Conservation (phyloP, 2,113 vertebrate species). For the Thalassarche chlororhynchos region DNA sequence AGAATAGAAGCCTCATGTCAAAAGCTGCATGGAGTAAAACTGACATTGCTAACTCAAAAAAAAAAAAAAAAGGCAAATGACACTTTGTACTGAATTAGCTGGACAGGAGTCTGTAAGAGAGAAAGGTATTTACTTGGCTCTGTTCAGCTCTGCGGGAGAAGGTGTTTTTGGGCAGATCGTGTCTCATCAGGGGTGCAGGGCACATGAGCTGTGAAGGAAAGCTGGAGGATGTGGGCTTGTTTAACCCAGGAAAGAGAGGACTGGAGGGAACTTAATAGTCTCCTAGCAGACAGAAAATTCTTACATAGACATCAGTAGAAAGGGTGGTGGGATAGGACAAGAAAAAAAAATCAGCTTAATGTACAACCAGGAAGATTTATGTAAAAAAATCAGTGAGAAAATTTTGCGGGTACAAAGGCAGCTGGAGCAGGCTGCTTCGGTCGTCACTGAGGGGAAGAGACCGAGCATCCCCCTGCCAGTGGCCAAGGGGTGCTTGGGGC, state of each 20-base stretch:
- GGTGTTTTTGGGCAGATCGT: background rate
- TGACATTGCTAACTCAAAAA: background rate
- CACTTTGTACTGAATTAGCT: background rate
- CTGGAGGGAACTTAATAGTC: background rate
- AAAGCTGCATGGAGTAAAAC: background rate
- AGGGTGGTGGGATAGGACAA: background rate
- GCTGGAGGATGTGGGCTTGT: background rate
- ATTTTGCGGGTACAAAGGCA: background rate
- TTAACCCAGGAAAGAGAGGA: background rate
- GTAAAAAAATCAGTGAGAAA: background rate
- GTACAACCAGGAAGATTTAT: background rate
- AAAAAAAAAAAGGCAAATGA: background rate
- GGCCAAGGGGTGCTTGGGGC: background rate
- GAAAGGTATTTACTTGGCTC: background rate
- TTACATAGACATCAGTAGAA: background rate
- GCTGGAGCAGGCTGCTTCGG: background rate
- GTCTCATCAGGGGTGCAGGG: background rate
- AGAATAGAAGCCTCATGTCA: background rate
- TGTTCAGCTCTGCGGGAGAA: background rate
- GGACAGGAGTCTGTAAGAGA: background rate
- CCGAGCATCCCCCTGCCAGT: background rate
- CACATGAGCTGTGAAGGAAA: background rate
- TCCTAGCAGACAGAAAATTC: background rate
- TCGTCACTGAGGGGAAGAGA: background rate
- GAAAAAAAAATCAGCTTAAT: background rate